A percentile compares a stretch with the other conserved stretches of the same genome.
Evolutionary conservation across 1,140 invertebrate genomes (phyloP).

Genomic region (Heliconius congener): DNA sequence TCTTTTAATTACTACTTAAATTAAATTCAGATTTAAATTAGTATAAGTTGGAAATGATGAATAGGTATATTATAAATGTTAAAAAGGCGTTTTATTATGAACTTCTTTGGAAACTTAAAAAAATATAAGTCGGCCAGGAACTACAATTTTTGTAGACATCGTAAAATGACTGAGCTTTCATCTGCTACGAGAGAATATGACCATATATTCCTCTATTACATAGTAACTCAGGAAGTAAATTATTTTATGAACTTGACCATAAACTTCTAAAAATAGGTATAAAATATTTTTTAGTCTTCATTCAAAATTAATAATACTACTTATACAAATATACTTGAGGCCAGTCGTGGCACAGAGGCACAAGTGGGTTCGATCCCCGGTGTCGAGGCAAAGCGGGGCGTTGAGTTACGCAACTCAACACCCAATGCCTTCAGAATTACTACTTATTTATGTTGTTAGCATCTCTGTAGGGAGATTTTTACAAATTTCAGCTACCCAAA

Average conservation of each 20-base stretch:
- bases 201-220: background rate
- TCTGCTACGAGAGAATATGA: background rate
- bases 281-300: background rate
- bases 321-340: too few relatives aligned
- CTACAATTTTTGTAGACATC: constrained; percentile 1
- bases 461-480: too few relatives aligned
- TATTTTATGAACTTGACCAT: background rate
- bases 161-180: background rate
- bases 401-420: too few relatives aligned
- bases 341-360: too few relatives aligned
- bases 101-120: too few relatives aligned
- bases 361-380: too few relatives aligned
- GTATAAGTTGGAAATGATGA: background rate
- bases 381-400: too few relatives aligned
- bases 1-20: background rate
- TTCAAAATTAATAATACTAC: too few relatives aligned
- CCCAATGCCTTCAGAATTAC: too few relatives aligned
- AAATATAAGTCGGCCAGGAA: background rate
- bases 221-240: background rate
- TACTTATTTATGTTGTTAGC: too few relatives aligned
- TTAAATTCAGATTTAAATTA: background rate
- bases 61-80: background rate
- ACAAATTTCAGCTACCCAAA: too few relatives aligned
- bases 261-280: background rate
- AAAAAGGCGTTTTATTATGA: too few relatives aligned